Evolutionary conservation across 2,888 invertebrate species (phyloP).

Genomic region (Andrena marginata): DNA sequence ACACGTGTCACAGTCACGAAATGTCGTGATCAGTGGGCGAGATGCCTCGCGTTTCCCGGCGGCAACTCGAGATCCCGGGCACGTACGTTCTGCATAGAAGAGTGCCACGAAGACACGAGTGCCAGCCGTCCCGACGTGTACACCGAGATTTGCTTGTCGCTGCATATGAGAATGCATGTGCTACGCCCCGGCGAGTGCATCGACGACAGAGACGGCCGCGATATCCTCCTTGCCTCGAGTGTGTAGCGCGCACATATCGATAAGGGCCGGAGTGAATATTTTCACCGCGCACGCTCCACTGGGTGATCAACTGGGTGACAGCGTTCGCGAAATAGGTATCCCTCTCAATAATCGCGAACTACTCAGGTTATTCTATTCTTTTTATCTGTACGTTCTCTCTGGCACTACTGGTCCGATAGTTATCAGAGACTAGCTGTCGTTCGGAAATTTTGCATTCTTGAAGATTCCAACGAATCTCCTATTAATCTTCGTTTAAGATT

Average conservation of each 20-base stretch:
- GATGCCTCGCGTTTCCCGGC: conserved; percentile 14
- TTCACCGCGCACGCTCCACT: conserved; percentile 1
- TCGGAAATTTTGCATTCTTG: too few relatives aligned
- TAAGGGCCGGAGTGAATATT: conserved; percentile 35
- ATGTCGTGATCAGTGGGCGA: conserved; percentile 52
- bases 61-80: conserved; percentile 31
- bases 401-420: neutral
- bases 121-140: conserved; percentile 38
- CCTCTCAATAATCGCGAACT: neutral
- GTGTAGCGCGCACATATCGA: conserved; percentile 10
- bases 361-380: neutral
- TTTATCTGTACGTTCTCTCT: neutral
- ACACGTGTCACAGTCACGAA: conserved; percentile 54
- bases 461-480: too few relatives aligned
- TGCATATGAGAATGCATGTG: conserved; percentile 64
- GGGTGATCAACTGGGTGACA: neutral
- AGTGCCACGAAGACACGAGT: conserved; percentile 1
- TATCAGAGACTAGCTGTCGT: too few relatives aligned
- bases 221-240: neutral
- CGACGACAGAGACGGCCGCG: conserved; percentile 35
- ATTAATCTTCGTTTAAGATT: too few relatives aligned
- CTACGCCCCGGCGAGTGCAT: conserved; percentile 34
- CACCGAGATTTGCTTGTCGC: conserved; percentile 61
- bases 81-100: conserved; percentile 43
- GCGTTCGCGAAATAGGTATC: neutral